These are phyloP conservation scores for Pandemis cinnamomeana DNA, from an alignment of 2,888 invertebrate genomes.

Conservation along the genomic window DNA sequence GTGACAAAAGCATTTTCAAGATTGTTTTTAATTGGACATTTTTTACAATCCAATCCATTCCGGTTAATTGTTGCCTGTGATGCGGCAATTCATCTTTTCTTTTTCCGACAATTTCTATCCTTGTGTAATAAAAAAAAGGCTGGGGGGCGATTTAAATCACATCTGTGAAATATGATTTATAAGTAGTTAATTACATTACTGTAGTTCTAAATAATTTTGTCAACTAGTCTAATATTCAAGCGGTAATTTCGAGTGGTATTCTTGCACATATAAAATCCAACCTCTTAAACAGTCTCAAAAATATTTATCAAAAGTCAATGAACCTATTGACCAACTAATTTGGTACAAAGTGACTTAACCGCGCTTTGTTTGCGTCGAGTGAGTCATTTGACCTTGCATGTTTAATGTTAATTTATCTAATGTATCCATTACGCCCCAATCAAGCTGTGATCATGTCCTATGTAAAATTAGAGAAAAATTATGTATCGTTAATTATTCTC, in stretches of 20 bases:
- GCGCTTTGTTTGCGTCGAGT: constrained; percentile 2
- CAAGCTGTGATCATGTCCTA: background rate
- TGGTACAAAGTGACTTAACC: constrained; percentile 1
- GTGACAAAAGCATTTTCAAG: background rate
- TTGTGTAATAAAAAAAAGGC: no score
- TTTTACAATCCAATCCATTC: background rate
- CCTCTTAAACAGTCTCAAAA: background rate
- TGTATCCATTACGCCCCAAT: constrained; percentile 19
- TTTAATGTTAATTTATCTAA: constrained; percentile 23
- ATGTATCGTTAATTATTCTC: no score
- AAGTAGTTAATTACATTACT: no score
- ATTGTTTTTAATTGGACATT: background rate
- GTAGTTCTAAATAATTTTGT: no score
- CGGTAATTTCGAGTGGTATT: no score
- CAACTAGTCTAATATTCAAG: no score
- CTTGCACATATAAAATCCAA: no score
- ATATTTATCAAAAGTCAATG: constrained; percentile 17
- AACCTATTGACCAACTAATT: constrained; percentile 15
- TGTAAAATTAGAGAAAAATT: background rate
- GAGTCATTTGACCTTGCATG: constrained; percentile 32
- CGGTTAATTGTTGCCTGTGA: background rate
- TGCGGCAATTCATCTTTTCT: no score
- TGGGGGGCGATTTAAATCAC: no score
- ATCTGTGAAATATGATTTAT: no score
- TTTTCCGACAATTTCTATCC: no score